phyloP scores from a whole-genome alignment of 1,140 invertebrate genomes.

The Pinna nobilis region DNA sequence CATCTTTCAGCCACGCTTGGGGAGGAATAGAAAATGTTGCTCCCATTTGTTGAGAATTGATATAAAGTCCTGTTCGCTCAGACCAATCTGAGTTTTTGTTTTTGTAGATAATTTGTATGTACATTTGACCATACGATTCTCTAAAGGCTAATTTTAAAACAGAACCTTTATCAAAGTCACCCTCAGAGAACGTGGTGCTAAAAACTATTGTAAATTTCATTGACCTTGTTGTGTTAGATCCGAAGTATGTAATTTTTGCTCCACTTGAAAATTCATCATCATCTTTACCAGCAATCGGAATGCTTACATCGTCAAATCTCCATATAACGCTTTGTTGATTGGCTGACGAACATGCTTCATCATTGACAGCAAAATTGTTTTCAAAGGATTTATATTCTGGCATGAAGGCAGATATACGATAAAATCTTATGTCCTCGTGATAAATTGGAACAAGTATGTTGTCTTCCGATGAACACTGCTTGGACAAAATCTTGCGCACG shows the following conservation, averaged over 20 bases:
- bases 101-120: slow-evolving; percentile 12
- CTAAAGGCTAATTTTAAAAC: background rate
- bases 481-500: background rate
- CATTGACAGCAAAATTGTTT: slow-evolving; percentile 22
- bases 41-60: slow-evolving; percentile 21
- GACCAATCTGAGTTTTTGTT: background rate
- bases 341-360: background rate
- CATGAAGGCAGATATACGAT: slow-evolving; percentile 24
- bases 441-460: slow-evolving; percentile 41
- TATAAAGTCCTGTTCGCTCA: background rate
- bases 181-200: background rate
- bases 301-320: slow-evolving; percentile 20
- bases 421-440: slow-evolving; percentile 14
- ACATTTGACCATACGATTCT: slow-evolving; percentile 1
- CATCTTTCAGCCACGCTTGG: slow-evolving; percentile 22
- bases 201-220: background rate
- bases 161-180: slow-evolving; percentile 9
- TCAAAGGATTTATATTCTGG: slow-evolving; percentile 45
- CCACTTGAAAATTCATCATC: background rate
- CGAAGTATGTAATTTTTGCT: background rate
- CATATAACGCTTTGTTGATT: slow-evolving; percentile 11
- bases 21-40: slow-evolving; percentile 29
- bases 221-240: background rate
- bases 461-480: slow-evolving; percentile 29
- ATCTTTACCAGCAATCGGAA: background rate